phyloP scores from a whole-genome alignment of 2,888 invertebrate species.

The Drosophila mulleri region DNA sequence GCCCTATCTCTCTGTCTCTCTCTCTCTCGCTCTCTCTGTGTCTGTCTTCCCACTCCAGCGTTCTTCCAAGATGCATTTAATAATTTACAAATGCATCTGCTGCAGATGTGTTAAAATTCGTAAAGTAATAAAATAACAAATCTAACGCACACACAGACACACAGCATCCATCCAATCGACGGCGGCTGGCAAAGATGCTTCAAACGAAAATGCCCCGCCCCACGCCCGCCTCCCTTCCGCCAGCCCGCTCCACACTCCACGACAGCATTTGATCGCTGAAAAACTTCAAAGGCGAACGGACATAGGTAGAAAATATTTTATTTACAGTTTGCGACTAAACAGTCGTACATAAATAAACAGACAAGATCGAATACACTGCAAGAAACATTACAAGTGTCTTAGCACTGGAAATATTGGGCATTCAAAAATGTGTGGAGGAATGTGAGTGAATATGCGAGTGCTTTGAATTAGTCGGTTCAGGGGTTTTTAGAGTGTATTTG shows the following conservation, averaged over 20 bases:
- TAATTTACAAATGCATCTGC: constrained; percentile 80
- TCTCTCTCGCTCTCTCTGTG: not conserved
- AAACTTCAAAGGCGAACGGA: constrained; percentile 58
- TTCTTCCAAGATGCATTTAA: constrained; percentile 68
- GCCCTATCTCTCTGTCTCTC: constrained; percentile 4
- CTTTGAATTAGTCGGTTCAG: not conserved
- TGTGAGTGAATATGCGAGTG: not conserved
- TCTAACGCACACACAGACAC: constrained; percentile 59
- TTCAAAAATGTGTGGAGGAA: not conserved
- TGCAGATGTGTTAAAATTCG: constrained; percentile 85
- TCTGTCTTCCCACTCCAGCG: not conserved
- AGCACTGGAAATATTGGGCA: not conserved
- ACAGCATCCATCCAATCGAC: constrained; percentile 19
- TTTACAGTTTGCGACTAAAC: constrained; percentile 76
- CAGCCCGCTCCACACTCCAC: not conserved
- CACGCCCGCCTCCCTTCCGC: not conserved
- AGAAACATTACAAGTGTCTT: not conserved
- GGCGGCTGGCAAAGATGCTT: constrained; percentile 41
- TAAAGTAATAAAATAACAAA: constrained; percentile 84
- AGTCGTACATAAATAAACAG: constrained; percentile 64
- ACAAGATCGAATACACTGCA: constrained; percentile 10
- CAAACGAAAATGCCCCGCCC: constrained; percentile 41
- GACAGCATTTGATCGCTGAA: constrained; percentile 6
- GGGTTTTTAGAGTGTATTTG: not conserved
- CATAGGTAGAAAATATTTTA: constrained; percentile 54